Base-by-base conservation (phyloP, 1,140 invertebrate genomes). In the Ganaspis sp. region DNA sequence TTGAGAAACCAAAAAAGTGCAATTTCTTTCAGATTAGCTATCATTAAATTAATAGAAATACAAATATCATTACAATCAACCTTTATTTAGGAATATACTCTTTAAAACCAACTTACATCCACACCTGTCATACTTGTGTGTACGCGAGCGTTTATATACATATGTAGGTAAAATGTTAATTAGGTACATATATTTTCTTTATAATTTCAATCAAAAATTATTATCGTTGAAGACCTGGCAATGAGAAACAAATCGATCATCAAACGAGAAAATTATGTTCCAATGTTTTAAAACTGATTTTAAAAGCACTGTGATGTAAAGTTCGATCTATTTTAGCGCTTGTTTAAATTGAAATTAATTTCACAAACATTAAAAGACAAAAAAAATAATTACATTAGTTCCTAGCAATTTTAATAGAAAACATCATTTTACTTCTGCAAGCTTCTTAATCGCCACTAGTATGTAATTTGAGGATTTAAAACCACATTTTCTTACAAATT, bases 71-170 rank as follows among this genome's bases (percentile, higher is more conserved):
- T 83, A 70, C 82, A 69, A 83, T 83, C 81, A 85, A 84, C 81
- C 83, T 87, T 88, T 89, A 89, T 89, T 89, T 84, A 86, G 80
- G 83, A 87, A 89, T 89, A 87, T 87, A 85, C 77, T 84, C 81
- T 87, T 82, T 73, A 87, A 88, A 87, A 87, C 77, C 83, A 87
- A 86, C 81, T 86, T 82, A 69, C 75, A 76, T 84, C 78, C 45
- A 49, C 45, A 49, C 45, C 76, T 76, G 75, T 79, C 72, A 75
- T 75, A 76, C 42, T 37, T 81, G 70, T 78, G 23, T 58, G 58
- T 29, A 64, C 58, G 58, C 58, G 58, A 64, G 58, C 58, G 17
- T 76, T 34, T 73, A 42, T 77, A 70, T 45, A 70, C 21, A 69
- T 70, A 64, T 78, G 69, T 69, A 70, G 40, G 75, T 72, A 74